Evolutionary conservation across 35 echinoderm and acorn worm genomes (phyloP).

Genomic region (Patiria miniata): DNA sequence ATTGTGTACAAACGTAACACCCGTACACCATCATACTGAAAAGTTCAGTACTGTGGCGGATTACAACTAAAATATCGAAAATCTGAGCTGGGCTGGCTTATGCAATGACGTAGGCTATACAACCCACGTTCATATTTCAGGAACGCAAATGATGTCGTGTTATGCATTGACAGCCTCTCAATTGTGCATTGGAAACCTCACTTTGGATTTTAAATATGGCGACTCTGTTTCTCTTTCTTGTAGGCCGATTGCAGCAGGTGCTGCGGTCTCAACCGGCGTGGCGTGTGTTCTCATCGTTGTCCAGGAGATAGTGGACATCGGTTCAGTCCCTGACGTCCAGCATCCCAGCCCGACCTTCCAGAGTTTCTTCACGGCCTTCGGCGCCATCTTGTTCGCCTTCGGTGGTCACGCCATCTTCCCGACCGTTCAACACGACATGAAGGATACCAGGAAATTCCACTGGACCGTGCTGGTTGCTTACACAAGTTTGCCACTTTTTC

Average conservation of each 20-base stretch:
- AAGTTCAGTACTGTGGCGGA: too few relatives aligned
- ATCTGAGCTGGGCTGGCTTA: too few relatives aligned
- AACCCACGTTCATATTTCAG: too few relatives aligned
- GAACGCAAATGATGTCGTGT: too few relatives aligned
- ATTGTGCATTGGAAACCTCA: too few relatives aligned
- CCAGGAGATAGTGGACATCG: slow-evolving; percentile 64
- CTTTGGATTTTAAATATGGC: too few relatives aligned
- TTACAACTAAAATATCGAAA: too few relatives aligned
- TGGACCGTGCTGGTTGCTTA: slow-evolving; percentile 67
- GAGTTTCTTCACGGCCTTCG: slow-evolving; percentile 83
- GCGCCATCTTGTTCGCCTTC: slow-evolving; percentile 87
- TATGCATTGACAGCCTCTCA: too few relatives aligned
- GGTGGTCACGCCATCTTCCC: slow-evolving; percentile 94
- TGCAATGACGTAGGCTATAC: too few relatives aligned
- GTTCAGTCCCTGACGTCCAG: neutral
- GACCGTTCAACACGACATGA: slow-evolving; percentile 95
- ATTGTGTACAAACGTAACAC: too few relatives aligned
- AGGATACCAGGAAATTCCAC: slow-evolving; percentile 58
- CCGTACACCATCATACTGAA: too few relatives aligned
- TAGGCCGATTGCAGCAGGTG: slow-evolving; percentile 83
- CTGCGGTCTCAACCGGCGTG: slow-evolving; percentile 57
- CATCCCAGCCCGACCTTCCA: slow-evolving; percentile 55
- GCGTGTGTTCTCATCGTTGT: slow-evolving; percentile 75
- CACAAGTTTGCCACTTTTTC: slow-evolving; percentile 44
- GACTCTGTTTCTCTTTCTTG: too few relatives aligned